Base-by-base conservation (phyloP, 2,113 vertebrate species). In the Paramormyrops kingsleyae region DNA sequence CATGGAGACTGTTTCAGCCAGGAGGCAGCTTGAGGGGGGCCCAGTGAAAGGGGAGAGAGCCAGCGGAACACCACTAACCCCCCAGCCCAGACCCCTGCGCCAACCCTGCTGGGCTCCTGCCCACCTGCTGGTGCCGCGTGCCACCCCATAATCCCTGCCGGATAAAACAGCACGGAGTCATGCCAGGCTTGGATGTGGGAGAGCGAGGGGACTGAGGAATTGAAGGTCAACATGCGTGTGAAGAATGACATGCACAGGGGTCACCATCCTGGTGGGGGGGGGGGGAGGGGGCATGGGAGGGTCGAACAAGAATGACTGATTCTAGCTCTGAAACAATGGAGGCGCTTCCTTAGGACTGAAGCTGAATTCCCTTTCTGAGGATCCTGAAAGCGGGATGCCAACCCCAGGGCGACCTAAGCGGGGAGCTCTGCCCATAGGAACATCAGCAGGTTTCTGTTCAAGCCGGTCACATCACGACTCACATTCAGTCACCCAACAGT, bases 101-200 rank as follows among this genome's bases (percentile, higher is more conserved):
- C 44, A 84, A 84, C 24, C 10, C 83, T 39, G 13, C 83, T 83
- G 49, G 35, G 77, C 83, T 83, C 24, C 77, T 89, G 50, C 49
- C 89, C 89, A 89, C 77, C 89, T 89, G 80, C 89, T 84, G 52
- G 89, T 39, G 17, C 15, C 42, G 24, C 80, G 53, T 89, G 89
- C 89, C 89, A 62, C 10, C 47, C 89, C 44, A n/a, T 59, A 89
- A 89, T 85, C 88, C 74, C 70, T 5, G 47, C 31, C 3, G 42
- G 89, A 59, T 47, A 83, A 89, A 84, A 84, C 89, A 44, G 50
- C 50, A 53, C 2, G 10, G 35, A 56, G 88, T 56, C 42, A 53
- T 39, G 70, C 83, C 49, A 47, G 47, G 27, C 88, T 21, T 31
- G 88, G 66, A 47, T 46, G 1, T 62, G 24, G 42, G 21, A 46